phyloP scores from a whole-genome alignment of 2,113 vertebrate species.

The Xyliphius kryptos region DNA sequence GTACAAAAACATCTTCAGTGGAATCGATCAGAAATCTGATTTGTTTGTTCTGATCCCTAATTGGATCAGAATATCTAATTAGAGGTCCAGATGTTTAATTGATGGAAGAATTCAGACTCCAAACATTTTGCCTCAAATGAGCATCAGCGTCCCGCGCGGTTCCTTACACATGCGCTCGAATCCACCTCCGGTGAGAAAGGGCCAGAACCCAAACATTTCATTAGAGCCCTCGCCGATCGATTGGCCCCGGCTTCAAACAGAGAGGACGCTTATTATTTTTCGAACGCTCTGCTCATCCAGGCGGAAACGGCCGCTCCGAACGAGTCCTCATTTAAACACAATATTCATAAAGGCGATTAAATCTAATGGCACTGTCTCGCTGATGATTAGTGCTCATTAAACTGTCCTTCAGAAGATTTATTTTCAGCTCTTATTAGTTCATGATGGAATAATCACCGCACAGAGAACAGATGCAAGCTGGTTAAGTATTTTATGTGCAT shows the following conservation, averaged over 20 bases:
- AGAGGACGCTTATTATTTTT: constrained; percentile 30
- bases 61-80: background rate
- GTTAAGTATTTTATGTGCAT: constrained; percentile 31
- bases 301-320: constrained; percentile 36
- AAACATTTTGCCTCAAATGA: background rate
- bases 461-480: constrained; percentile 27
- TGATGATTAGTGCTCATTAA: constrained; percentile 43
- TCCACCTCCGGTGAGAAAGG: background rate
- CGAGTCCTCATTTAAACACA: constrained; percentile 27
- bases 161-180: background rate
- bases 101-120: background rate
- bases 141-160: background rate
- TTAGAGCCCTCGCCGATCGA: constrained; percentile 15
- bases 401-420: constrained; percentile 40
- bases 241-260: constrained; percentile 16
- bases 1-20: background rate
- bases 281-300: constrained; percentile 29
- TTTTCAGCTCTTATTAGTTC: constrained; percentile 38
- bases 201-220: constrained; percentile 17
- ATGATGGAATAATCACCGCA: constrained; percentile 29
- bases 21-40: background rate
- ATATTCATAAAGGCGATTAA: constrained; percentile 39
- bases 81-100: background rate
- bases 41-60: background rate
- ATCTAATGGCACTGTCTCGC: constrained; percentile 36